Base-by-base conservation (phyloP, 2,113 vertebrate species). In the Bubo scandiacus region DNA sequence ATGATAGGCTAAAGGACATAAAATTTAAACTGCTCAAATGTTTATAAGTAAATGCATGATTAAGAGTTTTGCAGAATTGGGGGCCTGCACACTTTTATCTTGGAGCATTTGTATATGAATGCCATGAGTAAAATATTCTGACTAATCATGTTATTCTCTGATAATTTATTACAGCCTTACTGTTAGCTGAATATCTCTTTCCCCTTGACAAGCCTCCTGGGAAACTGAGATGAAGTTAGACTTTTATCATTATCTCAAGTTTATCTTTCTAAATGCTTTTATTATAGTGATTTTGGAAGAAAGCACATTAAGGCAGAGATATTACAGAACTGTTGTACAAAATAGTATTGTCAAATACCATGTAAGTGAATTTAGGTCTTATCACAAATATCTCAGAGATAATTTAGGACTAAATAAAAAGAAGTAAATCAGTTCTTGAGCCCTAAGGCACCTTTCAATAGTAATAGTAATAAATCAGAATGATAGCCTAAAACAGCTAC, bases 341-440 rank as follows among this genome's bases (percentile, higher is more conserved):
- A 96, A 92, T 25, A 63, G 45, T 49, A 68, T 90, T 95, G 92
- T 82, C 90, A 89, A 96, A 89, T 91, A 81, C 61, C 67, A 70
- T 94, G 15, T 93, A 92, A 97, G 87, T 92, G 88, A 97, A 96
- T 97, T 94, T 92, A 82, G 75, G 79, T 80, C 59, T 96, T 98
- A 96, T 97, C 92, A 85, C 58, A 94, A 95, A 84, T 78, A 95
- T 96, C 95, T 87, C 90, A 88, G 83, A 95, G 94, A 97, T 95
- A 92, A 98, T 96, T 96, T 96, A 79, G 89, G 75, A 93, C 91
- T 92, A 97, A 96, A 97, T 96, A 97, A 98, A 97, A 98, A 82
- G 79, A 96, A 97, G 40, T 73, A 95, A 97, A 97, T 97, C 96
- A 88, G 36, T 93, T 97, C 92, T 97, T 97, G 91, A 97, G 88